Percentiles rank a stretch among this genome's conserved stretches.
Evolutionary conservation across 2,797 vertebrate species (phyloP).

Genomic region (Parotocinclus haroldoi): DNA sequence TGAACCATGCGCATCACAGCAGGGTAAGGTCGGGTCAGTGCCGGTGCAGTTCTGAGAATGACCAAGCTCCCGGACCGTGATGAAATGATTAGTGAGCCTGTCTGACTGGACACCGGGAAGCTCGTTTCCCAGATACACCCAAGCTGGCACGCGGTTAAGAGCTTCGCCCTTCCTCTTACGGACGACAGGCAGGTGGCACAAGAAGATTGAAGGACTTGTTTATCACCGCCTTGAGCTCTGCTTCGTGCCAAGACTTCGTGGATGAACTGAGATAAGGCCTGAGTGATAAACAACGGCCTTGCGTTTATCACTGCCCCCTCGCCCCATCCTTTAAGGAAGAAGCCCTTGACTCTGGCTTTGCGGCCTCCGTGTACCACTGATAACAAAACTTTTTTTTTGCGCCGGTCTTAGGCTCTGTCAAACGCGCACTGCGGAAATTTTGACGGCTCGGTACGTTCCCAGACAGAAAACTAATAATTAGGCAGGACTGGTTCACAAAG

Average conservation of each 20-base stretch:
- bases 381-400: slow-evolving; percentile 17
- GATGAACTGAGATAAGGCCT: too few species aligned
- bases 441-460: slow-evolving; percentile 25
- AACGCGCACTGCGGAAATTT: slow-evolving; percentile 10
- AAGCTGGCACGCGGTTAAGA: slow-evolving; percentile 25
- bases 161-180: neutral
- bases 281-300: too few species aligned
- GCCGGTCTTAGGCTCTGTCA: slow-evolving; percentile 6
- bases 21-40: too few species aligned
- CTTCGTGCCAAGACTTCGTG: too few species aligned
- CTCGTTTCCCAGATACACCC: slow-evolving; percentile 21
- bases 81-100: too few species aligned
- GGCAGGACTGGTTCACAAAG: slow-evolving; percentile 35
- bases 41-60: too few species aligned
- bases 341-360: slow-evolving; percentile 55
- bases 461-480: slow-evolving; percentile 42
- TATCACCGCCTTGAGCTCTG: neutral
- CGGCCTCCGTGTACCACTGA: neutral
- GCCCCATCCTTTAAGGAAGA: slow-evolving; percentile 24
- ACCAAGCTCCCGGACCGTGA: too few species aligned
- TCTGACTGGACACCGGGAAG: neutral
- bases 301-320: neutral
- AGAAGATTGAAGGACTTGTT: slow-evolving; percentile 16
- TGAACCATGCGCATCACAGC: too few species aligned
- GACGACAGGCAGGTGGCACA: slow-evolving; percentile 43